Evolutionary conservation across 2,797 vertebrate genomes (phyloP), one percentile per base, ranked within the genome.

Genomic region (Silurus aristotelis): DNA sequence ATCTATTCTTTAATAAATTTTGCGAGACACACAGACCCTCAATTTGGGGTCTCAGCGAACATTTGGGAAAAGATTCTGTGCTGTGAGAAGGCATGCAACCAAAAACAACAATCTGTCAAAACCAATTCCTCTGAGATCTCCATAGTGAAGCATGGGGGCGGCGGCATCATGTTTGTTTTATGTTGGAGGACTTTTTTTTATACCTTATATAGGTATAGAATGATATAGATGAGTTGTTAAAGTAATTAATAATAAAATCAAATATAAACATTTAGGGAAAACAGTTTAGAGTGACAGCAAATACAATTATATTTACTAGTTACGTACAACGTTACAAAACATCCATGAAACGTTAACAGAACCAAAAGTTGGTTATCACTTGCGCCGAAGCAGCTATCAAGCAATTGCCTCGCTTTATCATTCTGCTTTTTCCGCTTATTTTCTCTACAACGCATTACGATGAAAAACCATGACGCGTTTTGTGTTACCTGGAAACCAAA

Each of bases 121-220:
- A 58, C 46, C 22, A 43, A 56, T n/a, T 6, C 19, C 3, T 9
- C 17, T 15, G 20, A 52, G 46, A 73, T 73, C 52, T 15, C 14
- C 2, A 76, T n/a, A 31, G 55, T 14, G 76, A 79, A 79, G 60
- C 76, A 79, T 61, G 78, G 5, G n/a, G 58, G 20, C n/a, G 58
- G 31, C 22, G 20, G 77, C 31, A 63, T 46, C 22, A 3, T 27
- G 38, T 5, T 80, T 52, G 6, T 52, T 52, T 43, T 71, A 43
- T 17, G 17, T 61, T 61, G 4, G 0, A 61, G 5, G 60, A 61
- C 8, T 52, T 52, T 10, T 52, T 52, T 52, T 52, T 10, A 52
- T 10, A 52, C 48, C 6, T 52, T 52, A 52, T 10, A 52, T 52
- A 52, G 8, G 10, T 52, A 52, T 52, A 52, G 48, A 52, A 52